Evolutionary conservation across 30 jellyfish, hydroid and myxozoan genomes (phyloP).

Genomic region (Catostylus mosaicus): DNA sequence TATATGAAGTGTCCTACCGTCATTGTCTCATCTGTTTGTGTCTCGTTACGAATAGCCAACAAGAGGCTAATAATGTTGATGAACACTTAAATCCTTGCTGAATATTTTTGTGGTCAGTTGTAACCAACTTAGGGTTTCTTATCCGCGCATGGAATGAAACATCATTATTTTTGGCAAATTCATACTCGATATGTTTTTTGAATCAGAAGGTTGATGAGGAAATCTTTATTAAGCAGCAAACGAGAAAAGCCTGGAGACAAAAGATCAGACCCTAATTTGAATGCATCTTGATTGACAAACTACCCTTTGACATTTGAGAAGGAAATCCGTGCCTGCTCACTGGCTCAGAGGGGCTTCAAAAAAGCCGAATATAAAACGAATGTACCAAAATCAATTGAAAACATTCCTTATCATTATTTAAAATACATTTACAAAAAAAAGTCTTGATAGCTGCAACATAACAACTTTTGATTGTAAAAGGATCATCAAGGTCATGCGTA

Average conservation of each 20-base stretch:
- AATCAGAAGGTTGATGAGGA: conserved; percentile 22
- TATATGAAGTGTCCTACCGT: no score
- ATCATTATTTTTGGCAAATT: conserved; percentile 18
- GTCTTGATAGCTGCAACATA: no score
- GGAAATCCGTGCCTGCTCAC: not conserved
- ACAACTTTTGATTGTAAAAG: no score
- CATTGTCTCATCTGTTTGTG: not conserved
- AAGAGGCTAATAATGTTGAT: conserved; percentile 5
- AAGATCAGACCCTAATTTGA: not conserved
- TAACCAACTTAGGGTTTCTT: conserved; percentile 34
- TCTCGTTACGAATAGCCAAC: conserved; percentile 1
- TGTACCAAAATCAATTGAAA: not conserved
- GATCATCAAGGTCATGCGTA: no score
- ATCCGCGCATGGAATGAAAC: conserved; percentile 21
- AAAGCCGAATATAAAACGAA: not conserved
- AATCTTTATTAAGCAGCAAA: conserved; percentile 26
- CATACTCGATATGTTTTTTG: conserved; percentile 19
- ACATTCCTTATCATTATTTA: no score
- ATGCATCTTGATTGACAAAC: not conserved
- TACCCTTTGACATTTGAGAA: conserved; percentile 6
- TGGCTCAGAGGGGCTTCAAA: conserved; percentile 2
- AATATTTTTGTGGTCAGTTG: conserved; percentile 7
- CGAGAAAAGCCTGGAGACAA: not conserved
- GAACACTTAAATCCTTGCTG: conserved; percentile 20
- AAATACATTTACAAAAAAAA: no score